Evolutionary conservation across 2,797 vertebrate species (phyloP).

Genomic region (Miichthys miiuy): DNA sequence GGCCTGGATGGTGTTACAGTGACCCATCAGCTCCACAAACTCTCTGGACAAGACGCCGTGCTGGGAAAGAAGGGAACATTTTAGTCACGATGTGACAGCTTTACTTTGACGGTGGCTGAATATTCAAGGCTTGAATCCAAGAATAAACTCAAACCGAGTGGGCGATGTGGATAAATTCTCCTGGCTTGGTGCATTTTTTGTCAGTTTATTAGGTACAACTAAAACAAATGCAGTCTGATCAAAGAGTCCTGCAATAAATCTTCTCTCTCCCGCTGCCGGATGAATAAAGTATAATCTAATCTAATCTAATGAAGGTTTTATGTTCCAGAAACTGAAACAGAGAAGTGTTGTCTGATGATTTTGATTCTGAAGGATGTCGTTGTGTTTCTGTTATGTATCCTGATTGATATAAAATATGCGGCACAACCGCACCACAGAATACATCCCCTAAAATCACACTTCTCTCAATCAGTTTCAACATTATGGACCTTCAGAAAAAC

Average conservation of each 20-base stretch:
- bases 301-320: not conserved
- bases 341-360: not conserved
- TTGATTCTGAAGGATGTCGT: no score
- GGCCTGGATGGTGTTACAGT: conserved; percentile 89
- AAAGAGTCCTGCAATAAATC: no score
- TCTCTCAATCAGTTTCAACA: no score
- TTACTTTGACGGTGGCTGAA: not conserved
- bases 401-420: no score
- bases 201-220: not conserved
- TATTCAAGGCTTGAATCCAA: not conserved
- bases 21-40: conserved; percentile 90
- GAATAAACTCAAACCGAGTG: not conserved
- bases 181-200: not conserved
- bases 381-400: no score
- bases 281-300: no score
- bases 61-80: conserved; percentile 60
- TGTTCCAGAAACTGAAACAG: not conserved
- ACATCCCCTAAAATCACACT: no score
- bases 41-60: conserved; percentile 90
- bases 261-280: no score
- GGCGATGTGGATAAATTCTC: no score
- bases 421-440: no score
- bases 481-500: no score
- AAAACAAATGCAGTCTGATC: not conserved
- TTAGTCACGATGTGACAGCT: not conserved